Percentiles rank a stretch among this genome's conserved stretches.
Evolutionary conservation across 2,888 invertebrate genomes (phyloP).

Genomic region (Temnothorax rugatulus): DNA sequence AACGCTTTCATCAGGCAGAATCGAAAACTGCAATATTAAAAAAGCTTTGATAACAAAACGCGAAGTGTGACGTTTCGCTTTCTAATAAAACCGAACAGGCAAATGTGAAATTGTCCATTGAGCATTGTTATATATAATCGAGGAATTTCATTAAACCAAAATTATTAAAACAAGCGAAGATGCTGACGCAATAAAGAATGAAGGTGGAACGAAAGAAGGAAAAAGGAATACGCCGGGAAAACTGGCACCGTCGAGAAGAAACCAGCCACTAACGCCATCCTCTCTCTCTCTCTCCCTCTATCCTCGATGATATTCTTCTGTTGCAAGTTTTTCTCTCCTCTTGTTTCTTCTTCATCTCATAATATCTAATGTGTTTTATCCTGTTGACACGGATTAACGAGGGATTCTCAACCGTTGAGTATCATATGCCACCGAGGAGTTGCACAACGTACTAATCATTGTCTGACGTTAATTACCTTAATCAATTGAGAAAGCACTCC

Average conservation of each 20-base stretch:
- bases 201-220: conserved; percentile 6
- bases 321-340: conserved; percentile 60
- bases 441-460: conserved; percentile 70
- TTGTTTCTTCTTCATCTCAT: conserved; percentile 68
- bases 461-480: conserved; percentile 64
- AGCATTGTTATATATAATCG: neutral
- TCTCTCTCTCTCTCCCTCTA: neutral
- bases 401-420: conserved; percentile 70
- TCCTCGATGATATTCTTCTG: conserved; percentile 45
- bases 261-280: conserved; percentile 51
- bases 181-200: conserved; percentile 11
- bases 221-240: conserved; percentile 60
- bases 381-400: conserved; percentile 76
- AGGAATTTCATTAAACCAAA: conserved; percentile 36
- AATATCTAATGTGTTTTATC: conserved; percentile 72
- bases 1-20: conserved; percentile 15
- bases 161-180: conserved; percentile 48
- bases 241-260: conserved; percentile 53
- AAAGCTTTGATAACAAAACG: neutral
- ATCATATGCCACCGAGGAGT: conserved; percentile 72
- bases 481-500: neutral
- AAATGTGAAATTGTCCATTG: neutral
- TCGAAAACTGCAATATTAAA: conserved; percentile 19
- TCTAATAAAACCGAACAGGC: neutral
- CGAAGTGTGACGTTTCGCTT: neutral